Base-by-base conservation (phyloP, 2,113 vertebrate species). In the Toxostoma redivivum region DNA sequence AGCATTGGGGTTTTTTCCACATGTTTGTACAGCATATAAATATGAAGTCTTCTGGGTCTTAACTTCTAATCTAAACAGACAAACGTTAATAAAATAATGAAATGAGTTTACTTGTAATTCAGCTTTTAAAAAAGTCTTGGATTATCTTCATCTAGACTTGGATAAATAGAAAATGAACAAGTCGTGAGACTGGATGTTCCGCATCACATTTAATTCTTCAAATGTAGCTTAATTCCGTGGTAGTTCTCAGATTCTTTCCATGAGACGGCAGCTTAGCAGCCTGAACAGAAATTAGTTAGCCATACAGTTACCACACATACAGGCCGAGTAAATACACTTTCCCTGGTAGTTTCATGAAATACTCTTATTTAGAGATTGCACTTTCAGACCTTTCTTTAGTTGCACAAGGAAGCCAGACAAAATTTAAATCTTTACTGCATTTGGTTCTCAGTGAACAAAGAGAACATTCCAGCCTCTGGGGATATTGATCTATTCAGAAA, bases 1-100 rank as follows among this genome's bases (percentile, higher is more conserved):
- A 40, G n/a, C 5, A 37, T 45, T 4, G 11, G 4, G 0, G 0
- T 0, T 17, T 69, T 72, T 20, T 27, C 18, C 5, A 13, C 6
- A 14, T 21, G 4, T 72, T 44, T 69, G 2, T 45, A 38, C 12
- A 48, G 7, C 5, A 7, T 14, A 12, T 40, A 42, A 24, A 15
- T 44, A 23, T 28, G 18, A 82, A 83, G 3, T 7, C 3, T 69
- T 8, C 27, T 33, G 13, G 17, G 27, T 53, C 11, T 27, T 74
- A 47, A 53, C 21, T 33, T 74, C 74, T 9, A 93, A 79, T 42
- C 13, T 69, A 48, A 42, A 40, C 1, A 37, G 9, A 48, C 2
- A 23, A 35, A 8, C 0, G 3, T 42, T 35, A 57, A 2, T 54
- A 38, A 94, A 84, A 47, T 35, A 77, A 73, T 37, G 2, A 44